Conservation (phyloP, 2,113 vertebrate species). For the Hipposideros armiger region DNA sequence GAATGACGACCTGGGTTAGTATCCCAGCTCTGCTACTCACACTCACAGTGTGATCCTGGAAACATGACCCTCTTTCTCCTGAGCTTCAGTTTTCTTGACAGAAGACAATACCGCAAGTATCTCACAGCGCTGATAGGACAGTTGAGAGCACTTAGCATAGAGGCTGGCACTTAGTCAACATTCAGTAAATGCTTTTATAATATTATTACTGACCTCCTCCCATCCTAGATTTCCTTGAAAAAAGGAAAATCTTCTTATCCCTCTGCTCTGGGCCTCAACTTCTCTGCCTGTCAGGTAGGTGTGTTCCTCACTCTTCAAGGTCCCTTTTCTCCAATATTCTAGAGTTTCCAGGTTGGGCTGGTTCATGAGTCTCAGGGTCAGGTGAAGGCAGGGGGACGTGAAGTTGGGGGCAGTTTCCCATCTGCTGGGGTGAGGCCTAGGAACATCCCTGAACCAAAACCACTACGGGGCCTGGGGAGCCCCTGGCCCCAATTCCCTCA, state of each 20-base stretch:
- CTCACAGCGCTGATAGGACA: background rate
- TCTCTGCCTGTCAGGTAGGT: background rate
- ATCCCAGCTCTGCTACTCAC: background rate
- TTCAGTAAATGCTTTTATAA: background rate
- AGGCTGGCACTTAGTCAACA: background rate
- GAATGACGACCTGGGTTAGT: background rate
- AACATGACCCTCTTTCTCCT: background rate
- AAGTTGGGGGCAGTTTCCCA: background rate
- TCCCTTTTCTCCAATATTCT: background rate
- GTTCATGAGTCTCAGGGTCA: background rate
- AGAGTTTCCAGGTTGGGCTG: background rate
- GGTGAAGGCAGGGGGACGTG: background rate
- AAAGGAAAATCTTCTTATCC: background rate
- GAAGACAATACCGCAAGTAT: background rate
- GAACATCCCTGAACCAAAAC: conserved; percentile 81
- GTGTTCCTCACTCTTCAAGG: background rate
- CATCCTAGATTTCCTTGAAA: background rate
- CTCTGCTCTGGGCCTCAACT: background rate
- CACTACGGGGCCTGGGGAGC: conserved; percentile 58
- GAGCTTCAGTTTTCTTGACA: background rate
- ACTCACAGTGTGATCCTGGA: background rate
- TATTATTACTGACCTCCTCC: background rate
- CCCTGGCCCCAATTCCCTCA: background rate
- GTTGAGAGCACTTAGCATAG: background rate
- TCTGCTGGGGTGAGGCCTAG: background rate